These are phyloP conservation scores for Pachycephala philippinensis DNA, from an alignment of 2,113 vertebrate species.

Conservation along the genomic window DNA sequence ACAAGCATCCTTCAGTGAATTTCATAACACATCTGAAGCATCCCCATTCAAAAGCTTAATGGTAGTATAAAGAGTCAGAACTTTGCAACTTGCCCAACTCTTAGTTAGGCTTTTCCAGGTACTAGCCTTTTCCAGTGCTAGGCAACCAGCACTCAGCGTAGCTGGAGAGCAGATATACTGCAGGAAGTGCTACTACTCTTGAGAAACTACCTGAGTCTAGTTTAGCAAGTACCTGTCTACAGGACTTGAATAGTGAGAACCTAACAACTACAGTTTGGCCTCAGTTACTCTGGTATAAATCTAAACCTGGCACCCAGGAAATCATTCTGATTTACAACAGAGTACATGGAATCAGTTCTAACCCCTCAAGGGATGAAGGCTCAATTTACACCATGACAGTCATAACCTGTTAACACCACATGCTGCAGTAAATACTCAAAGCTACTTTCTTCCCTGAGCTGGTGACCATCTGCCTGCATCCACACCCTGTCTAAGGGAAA, in stretches of 20 bases:
- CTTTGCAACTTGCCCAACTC: not conserved
- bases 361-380: not conserved
- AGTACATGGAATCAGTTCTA: not conserved
- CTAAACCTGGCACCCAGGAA: not conserved
- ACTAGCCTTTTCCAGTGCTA: too few relatives aligned
- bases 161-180: not conserved
- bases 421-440: not conserved
- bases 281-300: not conserved
- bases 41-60: not conserved
- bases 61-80: not conserved
- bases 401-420: not conserved
- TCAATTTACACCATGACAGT: not conserved
- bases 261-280: not conserved
- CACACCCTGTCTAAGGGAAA: not conserved
- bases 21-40: not conserved
- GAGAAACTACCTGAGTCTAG: not conserved
- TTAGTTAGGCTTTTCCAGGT: not conserved
- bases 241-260: not conserved
- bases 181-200: not conserved
- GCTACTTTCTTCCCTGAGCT: not conserved
- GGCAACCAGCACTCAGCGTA: not conserved
- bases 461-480: not conserved
- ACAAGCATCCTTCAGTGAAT: accelerated
- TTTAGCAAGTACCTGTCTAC: not conserved
- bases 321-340: not conserved